phyloP scores from a whole-genome alignment of 1,140 invertebrate genomes.

The Capitella teleta region DNA sequence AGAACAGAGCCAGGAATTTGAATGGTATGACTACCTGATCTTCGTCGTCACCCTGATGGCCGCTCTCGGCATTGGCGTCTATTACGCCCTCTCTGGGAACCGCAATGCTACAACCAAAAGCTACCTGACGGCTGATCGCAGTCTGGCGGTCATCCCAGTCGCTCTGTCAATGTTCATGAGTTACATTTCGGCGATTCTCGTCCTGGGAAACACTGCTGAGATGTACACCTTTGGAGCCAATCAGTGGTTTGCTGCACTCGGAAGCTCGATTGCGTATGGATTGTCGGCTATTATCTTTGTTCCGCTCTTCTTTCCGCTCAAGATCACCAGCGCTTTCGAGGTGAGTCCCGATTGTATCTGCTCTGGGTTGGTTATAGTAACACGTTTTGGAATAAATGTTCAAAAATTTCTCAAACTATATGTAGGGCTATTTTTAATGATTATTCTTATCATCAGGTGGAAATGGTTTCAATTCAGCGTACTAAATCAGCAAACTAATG shows the following conservation, averaged over 20 bases:
- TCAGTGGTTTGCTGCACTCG: background rate
- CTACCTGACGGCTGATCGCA: background rate
- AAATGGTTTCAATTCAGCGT: too few relatives aligned
- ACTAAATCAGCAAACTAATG: too few relatives aligned
- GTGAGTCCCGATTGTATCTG: too few relatives aligned
- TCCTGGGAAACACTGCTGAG: background rate
- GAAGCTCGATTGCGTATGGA: background rate
- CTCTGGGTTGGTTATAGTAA: too few relatives aligned
- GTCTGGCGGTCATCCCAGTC: background rate
- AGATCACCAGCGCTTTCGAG: background rate
- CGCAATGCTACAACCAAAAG: background rate
- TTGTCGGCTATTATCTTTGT: background rate
- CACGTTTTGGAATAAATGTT: too few relatives aligned
- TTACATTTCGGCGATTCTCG: background rate
- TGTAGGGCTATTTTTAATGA: too few relatives aligned
- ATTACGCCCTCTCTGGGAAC: background rate
- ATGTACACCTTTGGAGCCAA: conserved; percentile 3
- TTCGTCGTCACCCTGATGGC: background rate
- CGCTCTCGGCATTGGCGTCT: background rate
- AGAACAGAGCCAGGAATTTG: too few relatives aligned
- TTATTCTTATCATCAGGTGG: too few relatives aligned
- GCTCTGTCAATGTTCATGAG: background rate
- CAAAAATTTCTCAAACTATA: too few relatives aligned
- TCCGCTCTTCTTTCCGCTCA: background rate
- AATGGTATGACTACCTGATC: conserved; percentile 7